phyloP scores from a whole-genome alignment of 2,888 invertebrate genomes.

The Heliothis peltigera region DNA sequence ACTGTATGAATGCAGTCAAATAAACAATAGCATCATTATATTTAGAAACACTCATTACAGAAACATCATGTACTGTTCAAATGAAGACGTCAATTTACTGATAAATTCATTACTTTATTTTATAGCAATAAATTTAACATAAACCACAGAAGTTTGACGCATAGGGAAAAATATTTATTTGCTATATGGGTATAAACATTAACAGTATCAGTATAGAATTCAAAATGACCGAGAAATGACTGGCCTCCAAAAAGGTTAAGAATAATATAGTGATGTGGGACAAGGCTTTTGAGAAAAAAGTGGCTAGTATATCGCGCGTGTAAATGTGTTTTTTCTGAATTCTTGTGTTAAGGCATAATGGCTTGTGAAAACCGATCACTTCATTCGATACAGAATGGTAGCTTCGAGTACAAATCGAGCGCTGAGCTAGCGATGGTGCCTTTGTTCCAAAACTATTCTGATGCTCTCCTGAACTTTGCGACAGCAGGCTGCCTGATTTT shows the following conservation, averaged over 20 bases:
- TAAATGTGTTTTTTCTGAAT: not conserved
- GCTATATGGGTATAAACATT: not conserved
- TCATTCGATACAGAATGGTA: not conserved
- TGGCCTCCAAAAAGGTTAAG: not conserved
- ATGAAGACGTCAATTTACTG: too few relatives aligned
- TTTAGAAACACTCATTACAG: too few relatives aligned
- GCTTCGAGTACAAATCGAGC: constrained; percentile 61
- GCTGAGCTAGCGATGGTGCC: constrained; percentile 74
- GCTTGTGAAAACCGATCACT: constrained; percentile 2
- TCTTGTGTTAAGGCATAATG: constrained; percentile 3
- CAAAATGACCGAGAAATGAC: not conserved
- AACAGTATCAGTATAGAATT: not conserved
- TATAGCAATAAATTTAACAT: too few relatives aligned
- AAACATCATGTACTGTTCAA: too few relatives aligned
- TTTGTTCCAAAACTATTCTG: constrained; percentile 92
- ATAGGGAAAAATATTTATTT: constrained; percentile 29
- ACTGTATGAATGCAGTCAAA: too few relatives aligned
- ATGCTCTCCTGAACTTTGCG: constrained; percentile 91
- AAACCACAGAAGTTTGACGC: constrained; percentile 14
- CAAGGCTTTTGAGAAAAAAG: not conserved
- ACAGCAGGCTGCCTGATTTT: constrained; percentile 92
- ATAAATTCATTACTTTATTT: too few relatives aligned
- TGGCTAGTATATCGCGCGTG: not conserved
- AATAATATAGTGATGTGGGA: not conserved
- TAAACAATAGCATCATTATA: too few relatives aligned